A percentile compares a stretch with the other conserved stretches of the same genome.
Evolutionary conservation across 2,113 vertebrate species (phyloP).

Genomic region (Ramphastos sulfuratus): DNA sequence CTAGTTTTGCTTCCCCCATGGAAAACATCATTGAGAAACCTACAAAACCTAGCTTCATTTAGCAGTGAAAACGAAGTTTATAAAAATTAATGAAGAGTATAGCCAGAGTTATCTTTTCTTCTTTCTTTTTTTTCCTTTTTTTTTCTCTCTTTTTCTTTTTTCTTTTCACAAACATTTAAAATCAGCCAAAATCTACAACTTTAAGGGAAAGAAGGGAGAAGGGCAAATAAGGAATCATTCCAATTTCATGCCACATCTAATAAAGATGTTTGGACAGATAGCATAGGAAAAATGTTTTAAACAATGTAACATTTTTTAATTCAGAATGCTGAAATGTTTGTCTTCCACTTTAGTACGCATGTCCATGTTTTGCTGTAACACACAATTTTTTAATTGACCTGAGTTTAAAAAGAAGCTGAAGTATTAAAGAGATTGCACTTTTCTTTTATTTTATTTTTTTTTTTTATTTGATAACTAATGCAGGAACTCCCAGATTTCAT

Average conservation of each 20-base stretch:
- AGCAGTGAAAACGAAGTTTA: not conserved
- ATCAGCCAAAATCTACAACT: not conserved
- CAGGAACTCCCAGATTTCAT: not conserved
- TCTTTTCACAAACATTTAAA: not conserved
- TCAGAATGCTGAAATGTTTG: conserved; percentile 21
- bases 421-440: not conserved
- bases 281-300: not conserved
- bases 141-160: too few relatives aligned
- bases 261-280: not conserved
- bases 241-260: not conserved
- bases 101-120: not conserved
- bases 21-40: not conserved
- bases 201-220: not conserved
- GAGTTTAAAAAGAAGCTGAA: conserved; percentile 10
- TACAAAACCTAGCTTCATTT: not conserved
- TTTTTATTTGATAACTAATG: not conserved
- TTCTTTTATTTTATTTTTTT: not conserved
- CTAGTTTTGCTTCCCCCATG: not conserved
- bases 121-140: too few relatives aligned
- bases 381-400: not conserved
- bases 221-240: not conserved
- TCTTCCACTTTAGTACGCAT: not conserved
- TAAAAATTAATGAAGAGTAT: not conserved
- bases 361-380: not conserved
- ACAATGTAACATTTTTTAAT: not conserved